Base-by-base conservation (phyloP, 1,140 invertebrate genomes). In the Drosophila oshimai region DNA sequence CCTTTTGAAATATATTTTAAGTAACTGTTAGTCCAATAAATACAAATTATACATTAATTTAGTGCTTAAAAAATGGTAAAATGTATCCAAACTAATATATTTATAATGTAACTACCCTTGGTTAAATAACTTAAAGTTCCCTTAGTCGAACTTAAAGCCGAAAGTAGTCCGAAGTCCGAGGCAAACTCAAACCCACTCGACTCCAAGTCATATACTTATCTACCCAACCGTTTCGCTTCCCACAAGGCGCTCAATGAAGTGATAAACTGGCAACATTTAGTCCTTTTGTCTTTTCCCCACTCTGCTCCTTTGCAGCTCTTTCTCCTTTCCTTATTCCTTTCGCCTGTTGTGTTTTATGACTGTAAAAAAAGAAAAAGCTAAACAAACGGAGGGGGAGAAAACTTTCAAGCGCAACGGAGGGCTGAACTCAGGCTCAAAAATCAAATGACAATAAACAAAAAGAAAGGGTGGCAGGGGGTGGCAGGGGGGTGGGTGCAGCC, bases 241-340 rank as follows among this genome's bases (percentile, higher is more conserved):
- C 45, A 34, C 53, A 64, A 57, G 24, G 22, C 31, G 39, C 50
- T 17, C 75, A 78, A 79, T 78, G 75, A 78, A 58, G 75, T 79
- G 75, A 78, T 79, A 78, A 79, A 74, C 69, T 69, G 75, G 75
- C 55, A 78, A 74, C 75, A 79, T 79, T 79, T 70, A 74, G 62
- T 54, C 42, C 62, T 45, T 64, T 55, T 45, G 29, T 70, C 41
- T 62, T 49, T 46, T 45, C 24, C 24, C 28, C 47, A 24, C 17
- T 50, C n/a, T 33, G 24, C 9, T 22, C 20, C 18, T 54, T 31
- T 24, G 39, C 34, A 26, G 28, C 28, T 29, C n/a, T 2, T 13
- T 7, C 9, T 17, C 13, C 24, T 4, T 10, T 3, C 13, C 24
- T 4, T 10, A 2, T 17, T 34, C 13, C 18, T 26, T 41, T 44